Percentiles rank a stretch among this genome's conserved stretches.
phyloP scores from a whole-genome alignment of 1,140 invertebrate genomes.

The Temnothorax nylanderi region DNA sequence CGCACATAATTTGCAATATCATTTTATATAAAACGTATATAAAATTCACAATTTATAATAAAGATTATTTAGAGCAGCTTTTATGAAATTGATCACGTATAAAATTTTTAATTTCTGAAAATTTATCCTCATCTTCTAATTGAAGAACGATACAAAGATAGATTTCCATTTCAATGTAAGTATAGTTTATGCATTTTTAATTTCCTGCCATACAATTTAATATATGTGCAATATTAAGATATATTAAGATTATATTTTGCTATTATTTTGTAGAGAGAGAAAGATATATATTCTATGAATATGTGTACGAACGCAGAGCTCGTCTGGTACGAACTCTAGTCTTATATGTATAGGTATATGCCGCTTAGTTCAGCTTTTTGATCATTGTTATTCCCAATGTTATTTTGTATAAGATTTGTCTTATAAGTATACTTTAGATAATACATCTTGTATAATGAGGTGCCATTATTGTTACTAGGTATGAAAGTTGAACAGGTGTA shows the following conservation, averaged over 20 bases:
- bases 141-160: background rate
- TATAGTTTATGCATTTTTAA: conserved; percentile 1
- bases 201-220: background rate
- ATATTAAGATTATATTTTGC: conserved; percentile 24
- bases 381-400: conserved; percentile 62
- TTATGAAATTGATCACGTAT: background rate
- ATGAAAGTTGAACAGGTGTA: conserved; percentile 40
- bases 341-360: conserved; percentile 22
- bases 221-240: background rate
- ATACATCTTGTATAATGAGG: conserved; percentile 10
- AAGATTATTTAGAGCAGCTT: background rate
- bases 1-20: conserved; percentile 33
- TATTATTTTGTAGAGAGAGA: background rate
- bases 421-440: conserved; percentile 49
- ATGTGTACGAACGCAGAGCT: conserved; percentile 52
- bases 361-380: conserved; percentile 51
- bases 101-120: background rate
- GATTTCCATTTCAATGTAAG: background rate
- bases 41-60: background rate
- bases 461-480: conserved; percentile 30
- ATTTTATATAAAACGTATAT: background rate
- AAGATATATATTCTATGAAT: conserved; percentile 69
- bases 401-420: conserved; percentile 60
- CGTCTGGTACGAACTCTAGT: conserved; percentile 72
- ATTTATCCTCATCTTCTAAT: background rate